Base-by-base conservation (phyloP, 2,888 invertebrate species). In the Drosophila pegasa region DNA sequence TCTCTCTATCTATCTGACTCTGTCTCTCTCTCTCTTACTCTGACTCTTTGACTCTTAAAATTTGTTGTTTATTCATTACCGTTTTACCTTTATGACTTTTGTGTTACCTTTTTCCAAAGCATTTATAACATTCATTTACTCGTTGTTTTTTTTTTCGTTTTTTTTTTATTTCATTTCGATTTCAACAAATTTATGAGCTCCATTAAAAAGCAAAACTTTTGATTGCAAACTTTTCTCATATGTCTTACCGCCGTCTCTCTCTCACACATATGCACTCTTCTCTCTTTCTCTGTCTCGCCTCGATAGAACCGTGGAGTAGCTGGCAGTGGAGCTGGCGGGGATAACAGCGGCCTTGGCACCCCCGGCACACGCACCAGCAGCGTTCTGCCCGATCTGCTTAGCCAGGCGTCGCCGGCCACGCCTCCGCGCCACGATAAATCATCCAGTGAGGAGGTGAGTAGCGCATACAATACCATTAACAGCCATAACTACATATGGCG, bases 371-470 rank as follows among this genome's bases (percentile, higher is more conserved):
- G 98, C 77, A 97, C 97, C 75, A 97, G 97, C 93, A 97, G 97
- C 59, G 98, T 98, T 61, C 94, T 99, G 82, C 99, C 99, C 58
- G 99, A 99, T 93, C 94, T 99, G 84, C 95, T 99, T 80, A 98
- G 98, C 91, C 97, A 97, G 93, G 96, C 96, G 68, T 95, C 95
- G 65, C 96, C 96, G 71, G 97, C 96, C 79, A 97, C 97, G 35
- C 97, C 97, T 67, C 95, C 95, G 80, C 94, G 98, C 57, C 96
- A 96, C 91, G 98, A 98, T 93, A 98, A 98, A 92, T 96, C 97
- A 80, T 96, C 97, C 88, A 98, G 97, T 91, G 98, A 98, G 93
- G 98, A 98, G 97, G 98, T 98, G 93, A 93, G 95, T 93, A 56
- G 45, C 52, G 61, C 31, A 29, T 50, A 38, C 16, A 31, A 12